phyloP scores from a whole-genome alignment of 2,113 vertebrate species.

The Alectura lathami region DNA sequence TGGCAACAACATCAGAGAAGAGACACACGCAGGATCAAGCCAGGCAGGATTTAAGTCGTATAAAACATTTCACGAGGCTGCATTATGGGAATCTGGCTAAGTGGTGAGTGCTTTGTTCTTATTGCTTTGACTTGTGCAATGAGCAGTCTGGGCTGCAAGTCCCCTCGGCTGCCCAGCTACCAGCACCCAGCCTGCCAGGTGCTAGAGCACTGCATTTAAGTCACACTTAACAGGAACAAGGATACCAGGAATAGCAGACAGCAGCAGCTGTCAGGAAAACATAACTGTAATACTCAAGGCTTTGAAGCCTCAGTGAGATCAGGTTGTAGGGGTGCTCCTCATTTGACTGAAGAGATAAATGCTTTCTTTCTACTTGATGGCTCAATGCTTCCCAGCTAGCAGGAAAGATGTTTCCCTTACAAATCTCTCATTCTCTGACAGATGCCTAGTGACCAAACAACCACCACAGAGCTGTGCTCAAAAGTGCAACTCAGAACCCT shows the following conservation, averaged over 20 bases:
- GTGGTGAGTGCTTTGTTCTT: neutral
- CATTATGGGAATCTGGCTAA: neutral
- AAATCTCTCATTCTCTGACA: neutral
- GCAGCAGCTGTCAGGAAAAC: neutral
- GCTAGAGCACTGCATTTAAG: neutral
- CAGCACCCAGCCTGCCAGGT: neutral
- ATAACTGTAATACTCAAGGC: neutral
- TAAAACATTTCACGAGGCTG: neutral
- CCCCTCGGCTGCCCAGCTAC: neutral
- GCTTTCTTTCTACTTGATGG: neutral
- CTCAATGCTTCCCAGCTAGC: neutral
- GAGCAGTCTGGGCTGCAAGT: neutral
- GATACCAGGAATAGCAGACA: neutral
- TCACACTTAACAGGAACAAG: neutral
- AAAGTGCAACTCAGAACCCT: neutral
- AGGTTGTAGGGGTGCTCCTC: neutral
- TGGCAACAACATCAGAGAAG: neutral
- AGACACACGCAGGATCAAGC: neutral
- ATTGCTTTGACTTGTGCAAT: neutral
- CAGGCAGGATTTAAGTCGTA: neutral
- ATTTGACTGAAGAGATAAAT: neutral
- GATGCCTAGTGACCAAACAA: neutral
- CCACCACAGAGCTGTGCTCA: neutral
- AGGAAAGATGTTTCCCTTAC: neutral
- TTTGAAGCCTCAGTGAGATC: neutral